These are phyloP conservation scores for Cheilosia scutellata DNA, from an alignment of 2,888 invertebrate species.

Conservation along the genomic window DNA sequence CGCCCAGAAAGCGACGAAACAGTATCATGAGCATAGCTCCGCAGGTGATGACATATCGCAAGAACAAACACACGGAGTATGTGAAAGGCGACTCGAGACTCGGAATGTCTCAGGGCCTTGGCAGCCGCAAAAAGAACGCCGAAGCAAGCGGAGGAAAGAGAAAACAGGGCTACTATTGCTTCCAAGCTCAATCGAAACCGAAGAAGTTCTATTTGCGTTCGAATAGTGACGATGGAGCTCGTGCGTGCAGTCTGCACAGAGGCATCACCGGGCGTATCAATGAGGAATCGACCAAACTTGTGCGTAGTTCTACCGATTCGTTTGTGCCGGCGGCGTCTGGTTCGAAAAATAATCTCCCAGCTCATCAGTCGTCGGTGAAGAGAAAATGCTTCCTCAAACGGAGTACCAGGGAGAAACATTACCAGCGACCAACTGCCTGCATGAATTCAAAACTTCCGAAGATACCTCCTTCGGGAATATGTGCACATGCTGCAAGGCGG, in stretches of 20 bases:
- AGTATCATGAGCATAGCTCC: slow-evolving; percentile 53
- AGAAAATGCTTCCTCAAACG: slow-evolving; percentile 45
- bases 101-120: not conserved
- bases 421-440: slow-evolving; percentile 8
- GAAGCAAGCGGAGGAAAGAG: not conserved
- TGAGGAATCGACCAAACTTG: slow-evolving; percentile 21
- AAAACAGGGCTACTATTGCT: slow-evolving; percentile 28
- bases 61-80: slow-evolving; percentile 24
- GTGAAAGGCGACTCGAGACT: not conserved
- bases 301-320: slow-evolving; percentile 48
- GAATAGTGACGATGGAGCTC: slow-evolving; percentile 51
- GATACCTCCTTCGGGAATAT: not conserved
- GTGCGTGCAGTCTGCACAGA: slow-evolving; percentile 5
- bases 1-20: slow-evolving; percentile 52
- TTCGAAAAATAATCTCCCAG: not conserved
- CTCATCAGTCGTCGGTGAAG: slow-evolving; percentile 1
- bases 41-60: slow-evolving; percentile 16
- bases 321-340: slow-evolving; percentile 16
- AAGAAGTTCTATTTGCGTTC: slow-evolving; percentile 43
- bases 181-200: slow-evolving; percentile 23
- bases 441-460: not conserved
- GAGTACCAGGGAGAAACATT: slow-evolving; percentile 20
- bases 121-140: slow-evolving; percentile 7
- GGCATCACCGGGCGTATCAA: slow-evolving; percentile 5
- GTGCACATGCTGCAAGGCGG: slow-evolving; percentile 26